Evolutionary conservation across 2,888 invertebrate species (phyloP), one percentile per base, ranked within the genome.

Genomic region (Tricholauxania praeusta): DNA sequence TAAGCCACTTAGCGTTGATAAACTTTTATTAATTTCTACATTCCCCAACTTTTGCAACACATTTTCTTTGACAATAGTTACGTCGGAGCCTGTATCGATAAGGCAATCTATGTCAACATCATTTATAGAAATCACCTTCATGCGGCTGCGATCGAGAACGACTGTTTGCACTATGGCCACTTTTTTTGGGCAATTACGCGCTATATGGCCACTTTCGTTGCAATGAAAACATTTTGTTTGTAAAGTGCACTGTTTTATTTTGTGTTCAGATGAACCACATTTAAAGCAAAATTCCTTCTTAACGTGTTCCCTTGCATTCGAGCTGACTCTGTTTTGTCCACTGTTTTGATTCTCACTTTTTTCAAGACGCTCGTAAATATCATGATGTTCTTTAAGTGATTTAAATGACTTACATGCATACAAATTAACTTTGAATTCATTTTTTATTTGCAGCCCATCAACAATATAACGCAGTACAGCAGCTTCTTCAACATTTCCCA

Each of bases 381-480:
- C 59, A 51, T 70, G 57, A 19, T 73, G 52, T 19, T 53, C 51
- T 55, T 68, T 52, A 12, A 68, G 53, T n/a, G 62, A 48, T 28
- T 53, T 63, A 47, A 47, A 72, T 39, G 62, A 39, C 32, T 51
- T 55, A 19, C 64, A 63, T 28, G 55, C 53, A 64, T 73, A 73
- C 47, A 64, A 19, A 49, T 39, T 47, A 15, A 48, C 69, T 57
- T 73, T 73, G 12, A 48, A 55, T 59, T 72, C 70, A 32, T 19
- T 57, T 59, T 65, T 73, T 19, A 68, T 55, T 14, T 69, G 6
- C 48, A 72, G 52, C 5, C 64, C 68, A n/a, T 72, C 72, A 14
- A 73, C 71, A 32, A 75, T 72, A 52, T 73, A 73, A 8, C 49
- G 67, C 47, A 74, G 67, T 15, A 74, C 57, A 1, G 74, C 68